A percentile compares a stretch with the other conserved stretches of the same genome.
These are phyloP conservation scores for Hyalella azteca DNA, from an alignment of 2,888 invertebrate genomes.

Conservation along the genomic window DNA sequence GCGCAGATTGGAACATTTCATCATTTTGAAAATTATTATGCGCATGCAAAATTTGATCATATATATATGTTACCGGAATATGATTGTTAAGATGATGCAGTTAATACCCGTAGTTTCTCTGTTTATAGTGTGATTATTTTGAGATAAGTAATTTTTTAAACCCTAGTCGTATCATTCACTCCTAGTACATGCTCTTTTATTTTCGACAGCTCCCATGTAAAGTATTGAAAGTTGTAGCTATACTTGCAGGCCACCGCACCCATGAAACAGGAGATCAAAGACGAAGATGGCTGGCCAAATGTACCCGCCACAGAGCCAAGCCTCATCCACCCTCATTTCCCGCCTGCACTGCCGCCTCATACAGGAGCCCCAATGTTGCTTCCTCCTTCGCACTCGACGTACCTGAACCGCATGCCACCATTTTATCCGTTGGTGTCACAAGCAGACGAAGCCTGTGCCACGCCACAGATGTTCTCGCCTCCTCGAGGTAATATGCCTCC, in stretches of 20 bases:
- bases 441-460: background rate
- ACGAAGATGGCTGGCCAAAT: background rate
- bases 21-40: too few relatives aligned
- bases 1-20: too few relatives aligned
- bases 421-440: constrained; percentile 7
- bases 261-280: constrained; percentile 10
- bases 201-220: too few relatives aligned
- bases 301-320: background rate
- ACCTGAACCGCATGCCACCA: background rate
- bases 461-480: background rate
- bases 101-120: too few relatives aligned
- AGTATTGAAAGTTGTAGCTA: too few relatives aligned
- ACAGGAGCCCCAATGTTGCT: background rate
- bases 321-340: background rate
- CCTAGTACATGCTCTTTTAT: too few relatives aligned
- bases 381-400: background rate
- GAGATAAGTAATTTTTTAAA: too few relatives aligned
- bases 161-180: too few relatives aligned
- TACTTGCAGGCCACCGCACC: background rate
- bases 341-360: background rate
- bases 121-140: too few relatives aligned
- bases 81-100: too few relatives aligned
- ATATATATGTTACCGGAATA: too few relatives aligned
- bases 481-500: background rate
- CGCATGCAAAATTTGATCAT: too few relatives aligned